A percentile compares a stretch with the other conserved stretches of the same genome.
These are phyloP conservation scores for Muscicapa adusta DNA, from an alignment of 2,113 vertebrate species.

Conservation along the genomic window DNA sequence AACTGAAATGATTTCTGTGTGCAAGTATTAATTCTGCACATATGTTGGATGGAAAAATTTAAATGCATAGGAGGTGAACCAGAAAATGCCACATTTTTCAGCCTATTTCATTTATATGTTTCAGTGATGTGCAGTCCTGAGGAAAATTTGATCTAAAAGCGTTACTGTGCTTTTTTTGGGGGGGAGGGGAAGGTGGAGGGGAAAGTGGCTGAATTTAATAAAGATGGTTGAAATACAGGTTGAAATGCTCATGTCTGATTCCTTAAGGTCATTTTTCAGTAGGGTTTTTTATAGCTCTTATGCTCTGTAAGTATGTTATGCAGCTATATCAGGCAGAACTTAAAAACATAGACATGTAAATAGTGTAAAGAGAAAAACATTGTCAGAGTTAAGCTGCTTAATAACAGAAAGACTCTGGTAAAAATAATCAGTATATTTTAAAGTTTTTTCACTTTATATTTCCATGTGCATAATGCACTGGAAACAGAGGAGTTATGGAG, in stretches of 20 bases:
- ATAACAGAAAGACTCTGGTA: background rate
- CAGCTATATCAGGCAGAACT: background rate
- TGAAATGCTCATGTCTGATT: background rate
- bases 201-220: background rate
- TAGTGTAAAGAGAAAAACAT: background rate
- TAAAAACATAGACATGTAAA: background rate
- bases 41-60: background rate
- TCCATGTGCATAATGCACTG: background rate
- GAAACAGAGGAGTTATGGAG: background rate
- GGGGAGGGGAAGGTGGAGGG: accelerated
- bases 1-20: background rate
- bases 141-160: background rate
- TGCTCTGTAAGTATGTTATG: background rate
- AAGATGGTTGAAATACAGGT: background rate
- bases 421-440: background rate
- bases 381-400: background rate
- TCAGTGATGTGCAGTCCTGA: background rate
- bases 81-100: slow-evolving; percentile 23
- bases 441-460: background rate
- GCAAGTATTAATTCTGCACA: background rate
- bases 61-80: background rate
- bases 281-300: background rate
- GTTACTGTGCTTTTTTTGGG: background rate
- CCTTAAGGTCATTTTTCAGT: background rate
- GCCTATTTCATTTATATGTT: background rate